These are phyloP conservation scores for Anarhynchus alexandrinus DNA, from an alignment of 2,113 vertebrate genomes.

Conservation along the genomic window DNA sequence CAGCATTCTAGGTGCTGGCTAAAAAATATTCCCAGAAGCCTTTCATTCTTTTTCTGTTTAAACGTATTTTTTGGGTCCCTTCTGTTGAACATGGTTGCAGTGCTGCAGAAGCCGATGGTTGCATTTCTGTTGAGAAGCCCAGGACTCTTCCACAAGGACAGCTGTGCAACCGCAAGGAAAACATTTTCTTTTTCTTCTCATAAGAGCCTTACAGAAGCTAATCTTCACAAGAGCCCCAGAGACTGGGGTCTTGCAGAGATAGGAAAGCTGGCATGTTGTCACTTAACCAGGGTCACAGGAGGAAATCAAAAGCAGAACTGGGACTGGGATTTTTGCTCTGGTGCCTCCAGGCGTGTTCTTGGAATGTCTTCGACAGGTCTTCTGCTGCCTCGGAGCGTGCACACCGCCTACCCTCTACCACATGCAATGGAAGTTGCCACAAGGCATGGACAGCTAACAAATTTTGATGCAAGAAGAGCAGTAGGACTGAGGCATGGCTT, in stretches of 20 bases:
- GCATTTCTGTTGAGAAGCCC: not conserved
- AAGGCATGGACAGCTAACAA: not conserved
- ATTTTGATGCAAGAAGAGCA: not conserved
- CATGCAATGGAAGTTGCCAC: not conserved
- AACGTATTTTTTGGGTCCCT: not conserved
- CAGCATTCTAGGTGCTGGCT: not conserved
- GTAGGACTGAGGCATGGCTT: not conserved
- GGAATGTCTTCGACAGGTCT: not conserved
- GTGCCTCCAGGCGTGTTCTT: not conserved
- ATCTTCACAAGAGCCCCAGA: not conserved
- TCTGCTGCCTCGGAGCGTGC: not conserved
- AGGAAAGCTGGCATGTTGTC: not conserved
- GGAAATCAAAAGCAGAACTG: not conserved
- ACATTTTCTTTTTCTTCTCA: slow-evolving; percentile 21
- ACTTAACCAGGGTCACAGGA: not conserved
- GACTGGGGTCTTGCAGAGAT: not conserved
- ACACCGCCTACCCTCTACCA: not conserved
- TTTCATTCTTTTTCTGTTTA: not conserved
- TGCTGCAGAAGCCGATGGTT: not conserved
- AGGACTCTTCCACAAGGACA: not conserved
- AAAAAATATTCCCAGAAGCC: not conserved
- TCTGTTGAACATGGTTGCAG: not conserved
- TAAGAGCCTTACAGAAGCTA: not conserved
- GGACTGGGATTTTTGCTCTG: not conserved
- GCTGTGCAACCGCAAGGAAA: not conserved